Base-by-base conservation (phyloP, 2,888 invertebrate genomes). In the Apoderus coryli region DNA sequence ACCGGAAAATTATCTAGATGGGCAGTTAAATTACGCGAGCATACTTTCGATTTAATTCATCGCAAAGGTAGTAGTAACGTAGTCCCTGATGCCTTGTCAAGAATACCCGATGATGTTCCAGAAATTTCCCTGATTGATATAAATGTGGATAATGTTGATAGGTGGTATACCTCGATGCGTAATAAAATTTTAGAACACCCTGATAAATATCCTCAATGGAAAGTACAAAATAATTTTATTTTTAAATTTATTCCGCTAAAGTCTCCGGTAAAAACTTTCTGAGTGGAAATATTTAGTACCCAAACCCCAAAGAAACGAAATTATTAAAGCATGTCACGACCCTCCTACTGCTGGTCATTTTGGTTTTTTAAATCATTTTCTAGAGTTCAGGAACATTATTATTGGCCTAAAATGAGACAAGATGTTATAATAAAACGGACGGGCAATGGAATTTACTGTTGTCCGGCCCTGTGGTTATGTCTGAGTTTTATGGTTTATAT, bases 221-320 rank as follows among this genome's bases (percentile, higher is more conserved):
- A 9, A 14, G 5, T 27, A 3, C 14, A 27, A 16, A 4, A 10
- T 11, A 10, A 27, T 15, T 16, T 10, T 9, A 10, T 27, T 5
- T 15, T 11, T 10, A 27, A 27, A 27, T 27, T 3, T 27, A 11
- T 15, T 27, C 11, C 27, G n/a, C 10, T 11, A 15, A 3, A 13
- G 3, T 27, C 27, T 6, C 10, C 14, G 9, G 16, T 16, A 12
- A n/a, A 40, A 40, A 26, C 19, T 23, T 16, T 11, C 16, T 2
- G 41, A 43, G 12, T 44, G 41, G 40, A 43, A 41, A 30, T n/a
- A n/a, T n/a, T n/a, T n/a, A n/a, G 34, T 41, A 5, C 41, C 41
- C 13, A 36, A 33, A 32, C 4, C 15, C 10, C 31, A 34, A 32
- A n/a, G 38, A 3, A 22, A 7, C 3, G 14, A 26, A 10, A 16